Evolutionary conservation across 1,140 invertebrate genomes (phyloP), one percentile per base, ranked within the genome.

Genomic region (Hylyphantes graminicola): DNA sequence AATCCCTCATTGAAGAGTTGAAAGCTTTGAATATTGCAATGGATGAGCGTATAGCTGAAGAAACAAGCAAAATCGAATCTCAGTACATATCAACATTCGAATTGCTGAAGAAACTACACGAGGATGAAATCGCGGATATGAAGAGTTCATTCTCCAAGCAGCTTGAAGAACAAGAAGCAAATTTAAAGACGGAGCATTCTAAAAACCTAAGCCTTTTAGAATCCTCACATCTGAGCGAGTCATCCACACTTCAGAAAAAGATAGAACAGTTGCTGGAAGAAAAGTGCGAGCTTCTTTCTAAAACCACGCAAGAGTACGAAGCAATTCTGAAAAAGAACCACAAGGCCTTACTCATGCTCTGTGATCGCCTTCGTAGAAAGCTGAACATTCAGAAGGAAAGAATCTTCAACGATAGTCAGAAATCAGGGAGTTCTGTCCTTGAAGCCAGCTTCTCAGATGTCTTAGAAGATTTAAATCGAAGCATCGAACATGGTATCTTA

Each of bases 231-330:
- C 75, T 51, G 17, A 70, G 59, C 13, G 72, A 83, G 48, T 83
- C 68, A 12, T 59, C 61, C 10, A 57, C 61, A 15, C 75, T 74
- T 10, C 80, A 83, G 48, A 83, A 83, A n/a, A 83, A 75, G 51
- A 83, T 83, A 9, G 80, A 83, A n/a, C 70, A 83, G 12, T 63
- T 83, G n/a, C 51, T 83, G 8, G 80, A 83, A 35, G 80, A 83
- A 17, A 83, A 83, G 50, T 83, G 80, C 67, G 80, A 83, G n/a
- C 80, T 83, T 75, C 53, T 83, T 54, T 15, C 70, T 7, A 83
- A 75, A 75, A 83, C 80, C 7, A 74, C 80, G 7, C 70, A 74
- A 55, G 80, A 83, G 57, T 83, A 83, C 57, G 80, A 83, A 67
- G 68, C 59, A 3, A 65, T 83, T 21, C 50, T 83, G n/a, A 83